phyloP scores from a whole-genome alignment of 2,888 invertebrate genomes.

The Eudemis profundana region DNA sequence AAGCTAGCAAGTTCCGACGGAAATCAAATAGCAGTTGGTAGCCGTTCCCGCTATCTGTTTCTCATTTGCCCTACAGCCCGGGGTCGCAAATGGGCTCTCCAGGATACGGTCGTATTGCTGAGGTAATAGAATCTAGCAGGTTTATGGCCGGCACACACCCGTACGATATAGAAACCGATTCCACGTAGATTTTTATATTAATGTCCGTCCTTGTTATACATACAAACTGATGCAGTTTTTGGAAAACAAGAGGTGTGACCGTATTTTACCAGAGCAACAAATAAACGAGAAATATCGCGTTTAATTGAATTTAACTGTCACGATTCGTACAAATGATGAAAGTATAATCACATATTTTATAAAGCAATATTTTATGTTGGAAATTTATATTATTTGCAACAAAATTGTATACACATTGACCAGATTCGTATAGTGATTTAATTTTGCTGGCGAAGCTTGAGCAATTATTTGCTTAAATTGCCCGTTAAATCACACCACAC shows the following conservation, averaged over 20 bases:
- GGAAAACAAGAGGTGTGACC: neutral
- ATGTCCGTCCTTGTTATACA: constrained; percentile 29
- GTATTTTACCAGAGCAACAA: no score
- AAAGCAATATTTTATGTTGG: no score
- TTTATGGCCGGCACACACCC: constrained; percentile 51
- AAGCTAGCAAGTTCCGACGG: constrained; percentile 1
- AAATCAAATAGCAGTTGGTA: constrained; percentile 20
- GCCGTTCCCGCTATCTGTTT: constrained; percentile 32
- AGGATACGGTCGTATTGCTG: constrained; percentile 46
- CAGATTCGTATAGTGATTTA: constrained; percentile 1
- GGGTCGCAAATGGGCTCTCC: constrained; percentile 49
- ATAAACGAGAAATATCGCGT: no score
- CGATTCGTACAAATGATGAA: no score
- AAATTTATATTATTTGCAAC: neutral
- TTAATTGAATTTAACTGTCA: no score
- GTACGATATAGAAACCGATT: constrained; percentile 57
- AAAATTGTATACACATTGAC: neutral
- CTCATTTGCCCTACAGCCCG: constrained; percentile 43
- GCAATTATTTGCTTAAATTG: constrained; percentile 13
- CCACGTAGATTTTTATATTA: constrained; percentile 56
- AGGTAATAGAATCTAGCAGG: constrained; percentile 60
- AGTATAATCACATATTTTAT: no score
- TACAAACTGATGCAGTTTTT: constrained; percentile 14
- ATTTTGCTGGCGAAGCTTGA: neutral
- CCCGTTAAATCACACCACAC: constrained; percentile 12